Percentiles rank a stretch among this genome's conserved stretches.
phyloP scores from a whole-genome alignment of 2,888 invertebrate species.

The Acanthosepion esculentum region DNA sequence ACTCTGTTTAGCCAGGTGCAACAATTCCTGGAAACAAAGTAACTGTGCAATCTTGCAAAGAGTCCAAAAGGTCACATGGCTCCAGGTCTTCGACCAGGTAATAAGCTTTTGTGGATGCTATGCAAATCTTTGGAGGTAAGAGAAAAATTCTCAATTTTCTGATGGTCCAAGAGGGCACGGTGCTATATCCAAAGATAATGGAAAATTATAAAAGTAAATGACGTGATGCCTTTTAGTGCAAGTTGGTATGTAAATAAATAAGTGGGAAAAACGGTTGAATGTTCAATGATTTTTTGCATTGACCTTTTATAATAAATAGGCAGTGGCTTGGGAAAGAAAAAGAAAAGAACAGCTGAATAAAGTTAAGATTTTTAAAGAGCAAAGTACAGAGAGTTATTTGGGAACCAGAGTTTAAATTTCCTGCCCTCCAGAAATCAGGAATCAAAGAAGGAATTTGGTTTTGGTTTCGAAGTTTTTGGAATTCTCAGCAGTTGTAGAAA shows the following conservation, averaged over 20 bases:
- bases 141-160: constrained; percentile 9
- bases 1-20: neutral
- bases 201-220: neutral
- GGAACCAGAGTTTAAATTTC: neutral
- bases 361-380: neutral
- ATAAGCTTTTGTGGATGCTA: neutral
- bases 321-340: neutral
- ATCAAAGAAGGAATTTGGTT: neutral
- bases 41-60: neutral
- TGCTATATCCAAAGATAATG: constrained; percentile 20
- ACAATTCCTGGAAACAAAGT: neutral
- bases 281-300: neutral
- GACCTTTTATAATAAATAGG: neutral
- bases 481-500: neutral
- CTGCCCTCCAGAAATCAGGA: neutral
- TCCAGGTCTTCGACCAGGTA: neutral
- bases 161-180: neutral
- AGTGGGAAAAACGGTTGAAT: neutral
- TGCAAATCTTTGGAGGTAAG: neutral
- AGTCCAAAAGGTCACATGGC: neutral
- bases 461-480: neutral
- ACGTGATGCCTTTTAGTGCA: constrained; percentile 4
- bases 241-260: neutral
- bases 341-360: neutral
- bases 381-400: neutral